Evolutionary conservation across 2,888 invertebrate genomes (phyloP), one percentile per base, ranked within the genome.

Genomic region (Bellardia bayeri): DNA sequence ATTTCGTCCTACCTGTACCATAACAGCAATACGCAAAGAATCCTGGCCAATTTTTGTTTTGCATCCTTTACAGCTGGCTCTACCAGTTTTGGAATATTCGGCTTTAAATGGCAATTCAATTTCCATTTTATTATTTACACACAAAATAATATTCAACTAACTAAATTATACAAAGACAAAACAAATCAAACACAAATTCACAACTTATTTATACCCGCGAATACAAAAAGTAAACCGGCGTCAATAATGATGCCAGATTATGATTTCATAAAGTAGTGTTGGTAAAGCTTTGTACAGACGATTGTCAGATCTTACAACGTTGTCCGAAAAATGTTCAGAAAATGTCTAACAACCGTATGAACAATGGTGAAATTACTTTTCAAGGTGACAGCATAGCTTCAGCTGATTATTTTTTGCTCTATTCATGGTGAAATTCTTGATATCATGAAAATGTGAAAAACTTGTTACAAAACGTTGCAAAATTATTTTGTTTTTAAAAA

Each of bases 41-140:
- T 96, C 97, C 93, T 98, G 96, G 0, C 93, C 94, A 90, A 99
- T 99, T 33, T 94, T 92, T n/a, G 93, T 92, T 93, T 97, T 97
- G 93, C 99, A 99, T 49, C 95, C 95, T 94, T 97, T 97, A 93
- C 99, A 99, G 1, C 95, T 93, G 0, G 98, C 96, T 89, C 99
- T 95, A 2, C 96, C 95, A 89, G 96, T 96, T 94, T 98, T 99
- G 0, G 99, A 97, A 94, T 99, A 99, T 94, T 99, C 99, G 0
- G 96, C 97, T 91, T 95, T 95, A 93, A 96, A 99, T 0, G 98
- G 98, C 87, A 97, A 94, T 90, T 96, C 95, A n/a, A 93, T 90
- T 56, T 91, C 91, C 91, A 74, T 85, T 23, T 40, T 54, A 74
- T n/a, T 5, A 5, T 54, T 16, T 16, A 16, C 4, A 54, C 5